Evolutionary conservation across 2,797 vertebrate genomes (phyloP).

Genomic region (Takifugu ocellatus): DNA sequence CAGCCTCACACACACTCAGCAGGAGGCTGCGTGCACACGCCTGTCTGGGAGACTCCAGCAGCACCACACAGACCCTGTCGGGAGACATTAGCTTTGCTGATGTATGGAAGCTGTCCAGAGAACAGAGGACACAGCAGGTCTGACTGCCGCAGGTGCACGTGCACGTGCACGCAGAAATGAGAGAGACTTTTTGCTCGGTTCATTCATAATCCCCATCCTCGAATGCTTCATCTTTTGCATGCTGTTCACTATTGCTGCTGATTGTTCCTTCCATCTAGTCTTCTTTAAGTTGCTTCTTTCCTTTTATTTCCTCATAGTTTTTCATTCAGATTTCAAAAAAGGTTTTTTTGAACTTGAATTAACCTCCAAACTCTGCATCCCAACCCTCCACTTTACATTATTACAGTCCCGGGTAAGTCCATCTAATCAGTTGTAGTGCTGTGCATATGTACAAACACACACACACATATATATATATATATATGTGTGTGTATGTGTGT

Average conservation of each 20-base stretch:
- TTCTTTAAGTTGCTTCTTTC: not conserved
- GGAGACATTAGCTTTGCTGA: slow-evolving; percentile 49
- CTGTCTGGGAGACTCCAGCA: slow-evolving; percentile 45
- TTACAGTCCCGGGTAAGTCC: slow-evolving; percentile 44
- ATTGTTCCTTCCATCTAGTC: not conserved
- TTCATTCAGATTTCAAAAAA: slow-evolving; percentile 12
- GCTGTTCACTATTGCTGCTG: not conserved
- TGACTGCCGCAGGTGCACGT: slow-evolving; percentile 33
- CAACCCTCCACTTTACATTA: slow-evolving; percentile 42
- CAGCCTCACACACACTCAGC: slow-evolving; percentile 27
- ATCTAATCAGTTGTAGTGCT: slow-evolving; percentile 64
- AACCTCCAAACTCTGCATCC: slow-evolving; percentile 43
- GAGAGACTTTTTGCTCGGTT: too few relatives aligned
- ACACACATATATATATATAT: too few relatives aligned
- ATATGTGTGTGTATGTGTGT: too few relatives aligned
- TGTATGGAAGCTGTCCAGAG: slow-evolving; percentile 40
- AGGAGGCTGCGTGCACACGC: slow-evolving; percentile 30
- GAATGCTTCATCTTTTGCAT: not conserved
- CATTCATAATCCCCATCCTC: too few relatives aligned
- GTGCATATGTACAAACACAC: too few relatives aligned
- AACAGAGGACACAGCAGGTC: slow-evolving; percentile 20
- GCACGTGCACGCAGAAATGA: not conserved
- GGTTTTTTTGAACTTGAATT: slow-evolving; percentile 39
- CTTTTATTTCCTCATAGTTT: not conserved
- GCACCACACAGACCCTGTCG: slow-evolving; percentile 33